Evolutionary conservation across 2,888 invertebrate species (phyloP).

Genomic region (Eristalis tenax): DNA sequence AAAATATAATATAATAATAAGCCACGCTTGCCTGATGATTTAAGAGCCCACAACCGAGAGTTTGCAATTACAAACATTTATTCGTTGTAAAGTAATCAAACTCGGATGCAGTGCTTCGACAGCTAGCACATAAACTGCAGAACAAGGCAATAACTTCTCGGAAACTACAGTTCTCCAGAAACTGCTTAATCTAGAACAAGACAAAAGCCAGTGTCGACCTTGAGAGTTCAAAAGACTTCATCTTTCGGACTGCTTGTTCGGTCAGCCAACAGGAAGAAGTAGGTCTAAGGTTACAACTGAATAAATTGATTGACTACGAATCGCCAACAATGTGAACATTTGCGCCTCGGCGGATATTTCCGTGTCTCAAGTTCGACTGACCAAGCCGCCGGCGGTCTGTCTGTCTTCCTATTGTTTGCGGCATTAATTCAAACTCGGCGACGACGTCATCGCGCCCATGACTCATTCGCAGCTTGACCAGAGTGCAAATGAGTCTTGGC

Average conservation of each 20-base stretch:
- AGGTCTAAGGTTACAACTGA: conserved; percentile 2
- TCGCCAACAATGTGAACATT: not conserved
- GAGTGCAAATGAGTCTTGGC: conserved; percentile 12
- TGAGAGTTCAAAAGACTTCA: not conserved
- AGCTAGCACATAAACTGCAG: too few species aligned
- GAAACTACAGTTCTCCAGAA: too few species aligned
- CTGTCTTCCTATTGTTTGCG: not conserved
- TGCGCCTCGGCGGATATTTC: conserved; percentile 20
- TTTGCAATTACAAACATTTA: not conserved
- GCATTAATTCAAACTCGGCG: not conserved
- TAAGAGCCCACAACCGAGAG: not conserved
- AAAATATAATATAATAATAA: too few species aligned
- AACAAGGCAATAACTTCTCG: too few species aligned
- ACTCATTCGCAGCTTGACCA: conserved; percentile 1
- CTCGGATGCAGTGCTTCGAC: not conserved
- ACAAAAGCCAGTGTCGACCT: not conserved
- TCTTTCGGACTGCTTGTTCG: not conserved
- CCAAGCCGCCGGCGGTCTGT: not conserved
- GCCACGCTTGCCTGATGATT: not conserved
- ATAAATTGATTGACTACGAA: not conserved
- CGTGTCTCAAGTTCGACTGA: not conserved
- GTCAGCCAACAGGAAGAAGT: not conserved
- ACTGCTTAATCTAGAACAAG: not conserved
- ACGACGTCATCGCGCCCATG: conserved; percentile 4
- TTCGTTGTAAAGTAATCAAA: not conserved